Evolutionary conservation across 2,113 vertebrate species (phyloP).

Genomic region (Leptobrachium ailaonicum): DNA sequence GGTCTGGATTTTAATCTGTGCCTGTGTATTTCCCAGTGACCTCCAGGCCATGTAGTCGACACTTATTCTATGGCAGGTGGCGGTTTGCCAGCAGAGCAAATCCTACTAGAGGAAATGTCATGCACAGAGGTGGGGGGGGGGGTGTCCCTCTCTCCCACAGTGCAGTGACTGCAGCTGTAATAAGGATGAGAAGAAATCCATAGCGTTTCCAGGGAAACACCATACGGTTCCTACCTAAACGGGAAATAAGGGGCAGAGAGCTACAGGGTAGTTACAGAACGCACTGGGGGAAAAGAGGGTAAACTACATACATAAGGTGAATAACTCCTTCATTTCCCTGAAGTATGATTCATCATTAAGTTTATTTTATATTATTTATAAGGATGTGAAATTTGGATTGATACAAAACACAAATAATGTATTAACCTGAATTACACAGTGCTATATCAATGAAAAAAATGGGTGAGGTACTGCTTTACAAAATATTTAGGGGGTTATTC

Average conservation of each 20-base stretch:
- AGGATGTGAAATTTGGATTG: no score
- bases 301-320: slow-evolving; percentile 25
- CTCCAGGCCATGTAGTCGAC: slow-evolving; percentile 5
- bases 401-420: no score
- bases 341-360: not conserved
- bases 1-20: not conserved
- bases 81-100: slow-evolving; percentile 32
- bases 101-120: slow-evolving; percentile 34
- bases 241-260: slow-evolving; percentile 13
- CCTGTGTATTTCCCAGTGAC: slow-evolving; percentile 24
- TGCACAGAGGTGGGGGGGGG: slow-evolving; percentile 12
- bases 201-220: slow-evolving; percentile 49
- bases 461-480: no score
- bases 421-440: no score
- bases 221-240: slow-evolving; percentile 36
- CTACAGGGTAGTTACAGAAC: slow-evolving; percentile 13
- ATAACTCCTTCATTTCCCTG: slow-evolving; percentile 10
- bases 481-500: no score
- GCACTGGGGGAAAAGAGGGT: not conserved
- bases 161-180: slow-evolving; percentile 35
- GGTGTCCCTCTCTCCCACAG: slow-evolving; percentile 25
- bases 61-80: slow-evolving; percentile 21
- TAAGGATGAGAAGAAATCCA: slow-evolving; percentile 40
- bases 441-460: no score
- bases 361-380: no score